A percentile compares a stretch with the other conserved stretches of the same genome.
These are phyloP conservation scores for Pyralis farinalis DNA, from an alignment of 2,888 invertebrate species.

Conservation along the genomic window DNA sequence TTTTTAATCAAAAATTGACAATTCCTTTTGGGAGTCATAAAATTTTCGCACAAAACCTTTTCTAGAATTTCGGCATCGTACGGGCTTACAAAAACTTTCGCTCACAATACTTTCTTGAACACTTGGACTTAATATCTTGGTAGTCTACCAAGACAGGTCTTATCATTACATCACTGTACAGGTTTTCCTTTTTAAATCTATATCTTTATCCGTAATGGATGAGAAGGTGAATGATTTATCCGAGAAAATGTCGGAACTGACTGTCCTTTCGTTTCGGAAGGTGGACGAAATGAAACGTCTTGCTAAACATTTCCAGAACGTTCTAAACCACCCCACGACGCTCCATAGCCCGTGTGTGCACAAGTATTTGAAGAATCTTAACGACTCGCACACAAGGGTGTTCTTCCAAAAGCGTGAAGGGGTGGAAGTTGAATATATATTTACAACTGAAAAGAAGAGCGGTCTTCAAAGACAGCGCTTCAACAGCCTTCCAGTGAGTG, in stretches of 20 bases:
- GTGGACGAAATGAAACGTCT: constrained; percentile 62
- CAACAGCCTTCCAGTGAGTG: constrained; percentile 69
- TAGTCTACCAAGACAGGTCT: constrained; percentile 36
- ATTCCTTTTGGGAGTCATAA: constrained; percentile 21
- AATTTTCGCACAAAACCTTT: constrained; percentile 12
- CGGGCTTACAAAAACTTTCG: constrained; percentile 23
- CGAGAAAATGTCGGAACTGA: constrained; percentile 45
- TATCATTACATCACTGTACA: constrained; percentile 39
- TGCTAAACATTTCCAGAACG: constrained; percentile 54
- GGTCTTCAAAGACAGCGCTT: constrained; percentile 66
- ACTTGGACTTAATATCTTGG: constrained; percentile 27
- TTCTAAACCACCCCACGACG: constrained; percentile 56
- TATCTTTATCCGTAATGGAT: constrained; percentile 21
- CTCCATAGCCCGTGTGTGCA: constrained; percentile 43
- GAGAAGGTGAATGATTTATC: constrained; percentile 37
- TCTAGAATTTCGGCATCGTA: constrained; percentile 22
- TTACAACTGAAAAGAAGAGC: constrained; percentile 71
- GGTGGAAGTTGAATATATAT: constrained; percentile 70
- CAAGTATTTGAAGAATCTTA: constrained; percentile 49
- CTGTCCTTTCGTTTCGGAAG: constrained; percentile 63
- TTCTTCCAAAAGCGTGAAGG: constrained; percentile 57
- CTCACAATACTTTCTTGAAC: constrained; percentile 14
- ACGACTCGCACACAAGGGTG: constrained; percentile 54
- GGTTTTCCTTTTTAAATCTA: constrained; percentile 27
- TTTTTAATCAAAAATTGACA: constrained; percentile 38